Evolutionary conservation across 2,888 invertebrate species (phyloP).

Genomic region (Drosophila cognata): DNA sequence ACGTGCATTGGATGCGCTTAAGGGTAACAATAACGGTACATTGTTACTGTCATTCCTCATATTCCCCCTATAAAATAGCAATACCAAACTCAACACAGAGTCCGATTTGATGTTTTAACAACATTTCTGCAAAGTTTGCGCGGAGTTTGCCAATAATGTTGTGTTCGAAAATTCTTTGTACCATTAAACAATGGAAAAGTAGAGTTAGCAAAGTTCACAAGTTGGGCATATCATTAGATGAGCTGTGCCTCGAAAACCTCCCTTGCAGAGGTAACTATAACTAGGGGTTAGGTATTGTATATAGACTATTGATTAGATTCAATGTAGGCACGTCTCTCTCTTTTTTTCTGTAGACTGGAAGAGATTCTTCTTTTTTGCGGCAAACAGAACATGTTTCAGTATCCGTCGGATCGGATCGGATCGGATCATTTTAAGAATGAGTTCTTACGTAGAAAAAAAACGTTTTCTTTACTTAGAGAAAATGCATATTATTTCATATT

Average conservation of each 20-base stretch:
- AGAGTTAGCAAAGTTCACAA: neutral
- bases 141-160: neutral
- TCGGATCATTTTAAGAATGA: no score
- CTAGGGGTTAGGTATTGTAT: no score
- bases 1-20: constrained; percentile 22
- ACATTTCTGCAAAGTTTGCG: neutral
- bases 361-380: no score
- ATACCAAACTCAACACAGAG: neutral
- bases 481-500: neutral
- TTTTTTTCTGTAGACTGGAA: no score
- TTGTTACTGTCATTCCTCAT: constrained; percentile 18
- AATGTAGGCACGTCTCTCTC: no score
- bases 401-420: no score
- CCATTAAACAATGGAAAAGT: neutral
- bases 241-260: no score
- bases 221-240: no score
- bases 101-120: neutral
- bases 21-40: constrained; percentile 50
- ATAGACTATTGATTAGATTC: no score
- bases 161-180: neutral
- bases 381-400: no score
- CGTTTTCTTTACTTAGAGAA: no score
- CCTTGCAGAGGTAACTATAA: neutral
- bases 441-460: no score
- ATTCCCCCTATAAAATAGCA: neutral